These are phyloP conservation scores for Halictus quadricinctus DNA, from an alignment of 2,888 invertebrate genomes.

Conservation along the genomic window DNA sequence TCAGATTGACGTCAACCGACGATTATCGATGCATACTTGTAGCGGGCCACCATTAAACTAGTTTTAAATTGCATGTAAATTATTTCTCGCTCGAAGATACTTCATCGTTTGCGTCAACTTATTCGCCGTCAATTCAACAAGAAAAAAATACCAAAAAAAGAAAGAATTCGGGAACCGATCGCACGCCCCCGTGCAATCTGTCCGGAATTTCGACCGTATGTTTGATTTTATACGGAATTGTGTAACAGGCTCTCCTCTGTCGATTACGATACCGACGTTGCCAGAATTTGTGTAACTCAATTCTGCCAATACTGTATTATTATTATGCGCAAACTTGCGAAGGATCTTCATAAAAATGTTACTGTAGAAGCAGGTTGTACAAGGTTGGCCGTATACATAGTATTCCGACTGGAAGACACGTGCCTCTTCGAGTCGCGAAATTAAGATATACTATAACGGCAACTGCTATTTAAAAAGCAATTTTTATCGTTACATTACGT, in stretches of 20 bases:
- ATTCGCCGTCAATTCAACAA: neutral
- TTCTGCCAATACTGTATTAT: neutral
- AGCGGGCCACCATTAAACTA: constrained; percentile 68
- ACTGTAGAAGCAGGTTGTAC: too few species aligned
- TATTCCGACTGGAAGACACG: too few species aligned
- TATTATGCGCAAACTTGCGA: neutral
- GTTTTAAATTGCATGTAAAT: constrained; percentile 71
- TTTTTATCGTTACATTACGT: too few species aligned
- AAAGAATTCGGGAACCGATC: constrained; percentile 26
- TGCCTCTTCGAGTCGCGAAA: too few species aligned
- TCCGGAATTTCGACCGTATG: neutral
- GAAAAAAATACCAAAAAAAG: constrained; percentile 8
- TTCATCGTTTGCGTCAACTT: constrained; percentile 39
- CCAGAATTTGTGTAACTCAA: neutral
- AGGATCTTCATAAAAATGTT: too few species aligned
- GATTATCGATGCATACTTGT: constrained; percentile 73
- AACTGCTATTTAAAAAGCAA: too few species aligned
- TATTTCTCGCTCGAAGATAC: constrained; percentile 31
- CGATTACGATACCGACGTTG: neutral
- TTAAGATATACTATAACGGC: too few species aligned
- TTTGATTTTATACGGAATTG: constrained; percentile 4
- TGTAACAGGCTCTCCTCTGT: constrained; percentile 10
- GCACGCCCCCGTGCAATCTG: constrained; percentile 20
- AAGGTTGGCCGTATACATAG: too few species aligned
- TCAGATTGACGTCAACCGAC: constrained; percentile 60